Evolutionary conservation across 2,888 invertebrate genomes (phyloP), one percentile per base, ranked within the genome.

Genomic region (Tethea ocularis): DNA sequence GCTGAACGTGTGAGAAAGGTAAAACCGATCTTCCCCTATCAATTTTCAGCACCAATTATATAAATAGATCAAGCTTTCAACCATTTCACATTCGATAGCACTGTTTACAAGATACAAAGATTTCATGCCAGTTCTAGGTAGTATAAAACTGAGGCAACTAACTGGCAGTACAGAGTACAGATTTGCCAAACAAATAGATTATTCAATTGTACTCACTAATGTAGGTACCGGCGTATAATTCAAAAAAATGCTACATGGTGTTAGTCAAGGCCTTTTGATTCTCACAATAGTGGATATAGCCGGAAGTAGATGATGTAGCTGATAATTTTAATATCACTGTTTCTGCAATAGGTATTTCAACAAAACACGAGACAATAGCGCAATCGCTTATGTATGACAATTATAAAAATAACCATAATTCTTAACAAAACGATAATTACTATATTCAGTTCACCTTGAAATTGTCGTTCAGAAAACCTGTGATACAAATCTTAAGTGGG

Each of bases 1-100:
- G 95, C 96, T 57, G 94, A 95, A 83, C 93, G 96, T 74, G 95
- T 95, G 61, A 94, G 95, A 78, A 96, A 96, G 93, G 94, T 96
- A 91, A 24, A 29, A 3, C n/a, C 46, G n/a, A 29, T 36, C 26
- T 29, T 13, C 23, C 26, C 17, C 26, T 23, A 22, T 51, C n/a
- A 10, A 10, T 10, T 10, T 2, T 6, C 4, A 0, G 15, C 15
- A 36, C 36, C 11, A 2, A 29, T 29, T 29, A 29, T 29, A 29
- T 29, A 29, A 29, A 26, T 5, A 29, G 29, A 29, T 10, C 29
- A 29, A 29, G 29, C 15, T 2, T 36, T 4, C 36, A 11, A 13
- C 33, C 8, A 15, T 36, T 13, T 15, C 4, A 13, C 15, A 15
- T 36, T 36, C n/a, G n/a, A n/a, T n/a, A 15, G 5, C 38, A 38